Conservation (phyloP, 2,113 vertebrate genomes). For the Illadopsis cleaveri region DNA sequence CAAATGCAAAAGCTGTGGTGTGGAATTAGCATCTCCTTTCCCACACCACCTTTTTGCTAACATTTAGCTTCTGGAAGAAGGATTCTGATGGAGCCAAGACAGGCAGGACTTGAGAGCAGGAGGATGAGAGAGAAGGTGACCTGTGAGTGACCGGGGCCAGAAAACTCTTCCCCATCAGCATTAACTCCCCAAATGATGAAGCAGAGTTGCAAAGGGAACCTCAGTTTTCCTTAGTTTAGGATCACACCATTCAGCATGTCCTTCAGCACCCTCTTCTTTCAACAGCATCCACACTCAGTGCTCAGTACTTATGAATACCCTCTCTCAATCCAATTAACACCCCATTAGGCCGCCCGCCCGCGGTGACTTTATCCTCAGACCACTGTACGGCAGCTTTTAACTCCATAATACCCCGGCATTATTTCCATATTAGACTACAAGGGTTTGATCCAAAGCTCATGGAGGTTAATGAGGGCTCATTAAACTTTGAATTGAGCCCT, state of each 20-base stretch:
- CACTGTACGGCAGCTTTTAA: constrained; percentile 50
- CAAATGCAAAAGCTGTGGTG: not conserved
- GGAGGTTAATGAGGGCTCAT: constrained; percentile 63
- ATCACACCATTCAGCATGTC: not conserved
- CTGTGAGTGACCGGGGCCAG: not conserved
- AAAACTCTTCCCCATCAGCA: not conserved
- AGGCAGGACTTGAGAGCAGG: not conserved
- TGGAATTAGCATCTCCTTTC: constrained; percentile 13
- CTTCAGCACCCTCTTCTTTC: not conserved
- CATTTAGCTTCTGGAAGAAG: not conserved
- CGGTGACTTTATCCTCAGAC: constrained; percentile 53
- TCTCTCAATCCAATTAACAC: constrained; percentile 52
- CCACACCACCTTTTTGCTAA: not conserved
- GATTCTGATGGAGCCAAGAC: not conserved
- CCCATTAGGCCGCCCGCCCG: not conserved
- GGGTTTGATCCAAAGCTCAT: constrained; percentile 30
- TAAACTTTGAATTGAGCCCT: constrained; percentile 50
- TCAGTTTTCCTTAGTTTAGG: not conserved
- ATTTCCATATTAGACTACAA: constrained; percentile 49
- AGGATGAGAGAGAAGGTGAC: not conserved
- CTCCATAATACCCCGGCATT: constrained; percentile 51
- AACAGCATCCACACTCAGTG: not conserved
- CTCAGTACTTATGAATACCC: constrained; percentile 36
- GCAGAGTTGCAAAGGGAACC: not conserved
- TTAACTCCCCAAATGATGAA: not conserved